Evolutionary conservation across 2,797 vertebrate genomes (phyloP).

Genomic region (Hippoglossus hippoglossus): DNA sequence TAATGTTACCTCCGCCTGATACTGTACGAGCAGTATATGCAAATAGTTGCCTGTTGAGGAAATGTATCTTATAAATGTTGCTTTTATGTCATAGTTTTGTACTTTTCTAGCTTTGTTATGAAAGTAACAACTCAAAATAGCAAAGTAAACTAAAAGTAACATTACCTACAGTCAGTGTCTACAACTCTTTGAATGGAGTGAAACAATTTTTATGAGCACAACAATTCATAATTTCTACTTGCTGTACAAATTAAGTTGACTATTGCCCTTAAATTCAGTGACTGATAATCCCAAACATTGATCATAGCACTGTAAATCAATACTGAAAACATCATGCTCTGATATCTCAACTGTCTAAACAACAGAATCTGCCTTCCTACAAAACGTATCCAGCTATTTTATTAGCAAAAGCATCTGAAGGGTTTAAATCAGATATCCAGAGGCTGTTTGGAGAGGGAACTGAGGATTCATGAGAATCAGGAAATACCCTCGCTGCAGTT

Average conservation of each 20-base stretch:
- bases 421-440: conserved; percentile 32
- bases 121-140: too few relatives aligned
- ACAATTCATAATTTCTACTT: background rate
- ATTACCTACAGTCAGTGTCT: background rate
- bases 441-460: conserved; percentile 40
- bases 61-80: too few relatives aligned
- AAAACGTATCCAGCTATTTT: conserved; percentile 9
- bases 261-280: background rate
- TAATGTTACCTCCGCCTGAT: too few relatives aligned
- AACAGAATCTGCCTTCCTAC: background rate
- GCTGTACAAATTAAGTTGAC: background rate
- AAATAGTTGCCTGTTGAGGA: too few relatives aligned
- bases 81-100: background rate
- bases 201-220: background rate
- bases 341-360: background rate
- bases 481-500: conserved; percentile 54
- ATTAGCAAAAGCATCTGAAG: conserved; percentile 6
- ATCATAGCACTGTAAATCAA: background rate
- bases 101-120: too few relatives aligned
- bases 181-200: too few relatives aligned
- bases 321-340: background rate
- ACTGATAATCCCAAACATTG: background rate
- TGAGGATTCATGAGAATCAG: conserved; percentile 65
- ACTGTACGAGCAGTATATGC: too few relatives aligned
- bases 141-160: background rate